A percentile compares a stretch with the other conserved stretches of the same genome.
phyloP scores from a whole-genome alignment of 1,140 invertebrate species.

The Brachionus paranguensis region DNA sequence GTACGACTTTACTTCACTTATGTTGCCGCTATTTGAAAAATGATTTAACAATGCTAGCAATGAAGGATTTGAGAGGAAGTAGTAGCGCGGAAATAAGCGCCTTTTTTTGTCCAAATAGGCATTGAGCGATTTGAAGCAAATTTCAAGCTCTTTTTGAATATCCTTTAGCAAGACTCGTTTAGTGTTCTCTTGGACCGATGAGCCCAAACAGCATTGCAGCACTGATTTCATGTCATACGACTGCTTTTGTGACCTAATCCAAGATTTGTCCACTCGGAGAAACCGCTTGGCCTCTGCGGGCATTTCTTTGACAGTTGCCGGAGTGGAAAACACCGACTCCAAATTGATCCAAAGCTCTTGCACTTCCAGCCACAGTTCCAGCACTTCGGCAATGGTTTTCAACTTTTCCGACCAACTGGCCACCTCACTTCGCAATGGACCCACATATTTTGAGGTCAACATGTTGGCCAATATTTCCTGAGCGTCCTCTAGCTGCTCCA shows the following conservation, averaged over 20 bases:
- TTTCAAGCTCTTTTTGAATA: slow-evolving; percentile 54
- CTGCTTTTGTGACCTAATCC: slow-evolving; percentile 52
- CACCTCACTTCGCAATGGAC: slow-evolving; percentile 53
- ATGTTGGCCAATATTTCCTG: slow-evolving; percentile 47
- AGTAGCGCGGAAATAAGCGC: slow-evolving; percentile 51
- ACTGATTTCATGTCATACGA: slow-evolving; percentile 55
- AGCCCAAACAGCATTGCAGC: slow-evolving; percentile 51
- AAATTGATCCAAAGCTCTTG: slow-evolving; percentile 55
- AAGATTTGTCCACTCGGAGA: slow-evolving; percentile 45
- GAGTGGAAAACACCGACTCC: slow-evolving; percentile 56
- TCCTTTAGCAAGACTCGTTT: slow-evolving; percentile 51
- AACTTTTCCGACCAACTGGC: slow-evolving; percentile 55
- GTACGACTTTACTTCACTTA: slow-evolving; percentile 51
- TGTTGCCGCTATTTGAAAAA: slow-evolving; percentile 44
- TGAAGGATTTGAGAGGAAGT: slow-evolving; percentile 52
- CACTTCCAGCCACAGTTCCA: slow-evolving; percentile 55
- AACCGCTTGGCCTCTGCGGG: slow-evolving; percentile 56
- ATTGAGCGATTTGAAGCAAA: slow-evolving; percentile 53
- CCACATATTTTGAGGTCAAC: slow-evolving; percentile 44
- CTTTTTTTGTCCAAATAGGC: slow-evolving; percentile 54
- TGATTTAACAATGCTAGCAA: slow-evolving; percentile 51
- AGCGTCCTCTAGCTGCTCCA: slow-evolving; percentile 56
- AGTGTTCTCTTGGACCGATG: slow-evolving; percentile 48
- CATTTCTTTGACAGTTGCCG: slow-evolving; percentile 57
- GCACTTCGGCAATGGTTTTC: slow-evolving; percentile 53